These are phyloP conservation scores for Otolemur garnettii DNA, from an alignment of 2,113 vertebrate species.

Conservation along the genomic window DNA sequence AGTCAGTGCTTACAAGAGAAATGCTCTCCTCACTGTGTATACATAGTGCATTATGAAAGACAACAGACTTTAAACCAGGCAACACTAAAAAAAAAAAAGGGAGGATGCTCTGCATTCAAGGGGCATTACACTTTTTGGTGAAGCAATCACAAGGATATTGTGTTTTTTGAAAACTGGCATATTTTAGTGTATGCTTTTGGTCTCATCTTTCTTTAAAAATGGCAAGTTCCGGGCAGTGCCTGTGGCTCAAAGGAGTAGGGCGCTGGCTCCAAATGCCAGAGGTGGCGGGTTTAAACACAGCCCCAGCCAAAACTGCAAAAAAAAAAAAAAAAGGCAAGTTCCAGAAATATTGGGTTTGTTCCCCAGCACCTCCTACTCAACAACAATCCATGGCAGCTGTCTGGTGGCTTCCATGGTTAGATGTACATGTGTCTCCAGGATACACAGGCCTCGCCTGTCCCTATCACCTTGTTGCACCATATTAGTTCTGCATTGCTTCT, in stretches of 20 bases:
- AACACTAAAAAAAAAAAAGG: not conserved
- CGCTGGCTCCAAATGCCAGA: no score
- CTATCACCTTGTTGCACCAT: rapidly evolving
- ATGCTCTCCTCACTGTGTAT: not conserved
- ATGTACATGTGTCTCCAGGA: rapidly evolving
- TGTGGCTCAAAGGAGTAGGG: no score
- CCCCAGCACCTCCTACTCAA: not conserved
- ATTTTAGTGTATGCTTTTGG: not conserved
- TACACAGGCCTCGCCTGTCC: not conserved
- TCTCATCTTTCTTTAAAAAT: not conserved
- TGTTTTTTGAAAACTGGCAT: not conserved
- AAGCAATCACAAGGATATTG: not conserved
- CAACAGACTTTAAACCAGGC: not conserved
- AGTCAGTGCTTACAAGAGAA: not conserved
- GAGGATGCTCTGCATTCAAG: not conserved
- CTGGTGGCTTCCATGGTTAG: not conserved
- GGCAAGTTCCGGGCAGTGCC: not conserved
- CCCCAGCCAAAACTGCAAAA: no score
- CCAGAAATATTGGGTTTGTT: not conserved
- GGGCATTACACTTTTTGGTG: not conserved
- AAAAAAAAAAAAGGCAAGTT: not conserved
- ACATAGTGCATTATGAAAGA: not conserved
- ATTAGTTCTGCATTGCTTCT: not conserved
- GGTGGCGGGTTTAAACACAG: no score
- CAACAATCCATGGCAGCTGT: not conserved